These are phyloP conservation scores for Drosophila busckii DNA, from an alignment of 1,140 invertebrate species.

Conservation along the genomic window DNA sequence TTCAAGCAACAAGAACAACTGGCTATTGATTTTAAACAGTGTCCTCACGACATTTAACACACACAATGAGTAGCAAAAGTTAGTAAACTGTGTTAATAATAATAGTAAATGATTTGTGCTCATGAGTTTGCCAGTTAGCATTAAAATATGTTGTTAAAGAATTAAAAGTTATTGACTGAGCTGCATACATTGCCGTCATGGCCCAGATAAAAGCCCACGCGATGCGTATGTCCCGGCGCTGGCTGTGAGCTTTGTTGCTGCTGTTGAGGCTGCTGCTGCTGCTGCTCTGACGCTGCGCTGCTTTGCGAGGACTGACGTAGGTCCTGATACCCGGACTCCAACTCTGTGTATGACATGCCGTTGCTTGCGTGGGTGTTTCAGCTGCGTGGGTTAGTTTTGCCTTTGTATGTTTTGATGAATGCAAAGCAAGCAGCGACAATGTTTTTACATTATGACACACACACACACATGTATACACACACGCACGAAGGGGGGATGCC, in stretches of 20 bases:
- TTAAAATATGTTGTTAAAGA: neutral
- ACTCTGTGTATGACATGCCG: constrained; percentile 91
- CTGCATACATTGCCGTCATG: constrained; percentile 81
- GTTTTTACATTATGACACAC: constrained; percentile 18
- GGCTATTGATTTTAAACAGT: too few species aligned
- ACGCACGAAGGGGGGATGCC: constrained; percentile 5
- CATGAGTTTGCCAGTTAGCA: too few species aligned
- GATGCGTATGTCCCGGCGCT: constrained; percentile 79
- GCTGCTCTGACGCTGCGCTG: constrained; percentile 29
- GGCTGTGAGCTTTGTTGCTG: constrained; percentile 84
- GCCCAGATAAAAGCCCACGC: constrained; percentile 85
- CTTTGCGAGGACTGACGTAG: constrained; percentile 82
- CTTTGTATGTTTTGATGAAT: constrained; percentile 10
- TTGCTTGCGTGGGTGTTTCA: neutral
- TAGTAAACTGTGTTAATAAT: too few species aligned
- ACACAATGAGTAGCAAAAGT: too few species aligned
- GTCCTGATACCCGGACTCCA: constrained; percentile 93
- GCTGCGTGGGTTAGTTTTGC: constrained; percentile 19
- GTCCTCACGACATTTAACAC: too few species aligned
- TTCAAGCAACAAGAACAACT: too few species aligned
- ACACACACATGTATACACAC: constrained; percentile 1
- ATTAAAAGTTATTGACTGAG: constrained; percentile 9
- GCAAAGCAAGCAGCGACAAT: constrained; percentile 16
- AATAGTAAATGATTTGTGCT: too few species aligned
- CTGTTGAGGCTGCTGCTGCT: constrained; percentile 31